These are phyloP conservation scores for Conus betulinus DNA, from an alignment of 1,140 invertebrate genomes.

Conservation along the genomic window DNA sequence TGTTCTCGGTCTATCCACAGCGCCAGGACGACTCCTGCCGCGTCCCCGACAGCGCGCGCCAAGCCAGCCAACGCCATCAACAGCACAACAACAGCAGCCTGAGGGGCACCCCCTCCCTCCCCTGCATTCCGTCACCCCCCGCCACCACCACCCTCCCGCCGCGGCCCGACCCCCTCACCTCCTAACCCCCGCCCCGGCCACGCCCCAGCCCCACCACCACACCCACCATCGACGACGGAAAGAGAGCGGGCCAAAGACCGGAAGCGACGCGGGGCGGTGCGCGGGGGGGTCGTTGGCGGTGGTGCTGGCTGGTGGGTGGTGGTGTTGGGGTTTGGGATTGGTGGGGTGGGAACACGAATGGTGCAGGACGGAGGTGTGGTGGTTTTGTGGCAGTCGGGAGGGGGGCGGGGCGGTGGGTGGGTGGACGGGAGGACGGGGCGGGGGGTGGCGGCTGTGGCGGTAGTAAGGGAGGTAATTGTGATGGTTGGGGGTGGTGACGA, in stretches of 20 bases:
- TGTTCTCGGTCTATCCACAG: constrained; percentile 50
- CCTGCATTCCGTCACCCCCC: constrained; percentile 19
- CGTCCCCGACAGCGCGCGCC: constrained; percentile 17
- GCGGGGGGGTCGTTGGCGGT: no score
- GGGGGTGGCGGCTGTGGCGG: no score
- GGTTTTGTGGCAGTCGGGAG: neutral
- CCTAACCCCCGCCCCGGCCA: neutral
- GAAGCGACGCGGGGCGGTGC: neutral
- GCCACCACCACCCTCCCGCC: neutral
- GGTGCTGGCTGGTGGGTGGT: no score
- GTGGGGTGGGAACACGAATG: no score
- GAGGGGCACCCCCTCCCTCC: constrained; percentile 2
- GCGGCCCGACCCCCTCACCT: neutral
- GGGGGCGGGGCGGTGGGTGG: neutral
- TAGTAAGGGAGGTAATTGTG: no score
- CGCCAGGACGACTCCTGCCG: constrained; percentile 40
- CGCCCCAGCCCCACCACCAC: neutral
- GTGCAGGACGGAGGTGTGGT: no score
- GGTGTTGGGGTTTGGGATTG: no score
- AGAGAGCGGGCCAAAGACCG: neutral
- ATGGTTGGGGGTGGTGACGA: no score
- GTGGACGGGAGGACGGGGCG: no score
- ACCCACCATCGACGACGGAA: neutral
- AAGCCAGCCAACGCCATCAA: constrained; percentile 28
- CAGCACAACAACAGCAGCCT: constrained; percentile 15